phyloP scores from a whole-genome alignment of 2,797 vertebrate species.

The Sebastes matsubarae region DNA sequence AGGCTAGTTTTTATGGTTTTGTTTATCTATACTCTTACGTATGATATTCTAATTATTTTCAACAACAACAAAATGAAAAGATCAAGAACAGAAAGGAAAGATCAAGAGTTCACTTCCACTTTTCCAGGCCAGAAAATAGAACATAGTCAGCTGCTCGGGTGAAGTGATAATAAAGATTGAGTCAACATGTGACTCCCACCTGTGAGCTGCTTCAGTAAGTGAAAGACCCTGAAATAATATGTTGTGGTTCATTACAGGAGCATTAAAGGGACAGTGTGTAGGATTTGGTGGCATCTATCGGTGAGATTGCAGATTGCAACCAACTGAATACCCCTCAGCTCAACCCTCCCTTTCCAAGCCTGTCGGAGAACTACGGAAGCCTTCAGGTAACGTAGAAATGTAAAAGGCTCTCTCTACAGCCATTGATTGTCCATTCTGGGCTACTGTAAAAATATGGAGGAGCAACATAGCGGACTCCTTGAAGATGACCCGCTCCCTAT shows the following conservation, averaged over 20 bases:
- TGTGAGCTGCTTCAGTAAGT: background rate
- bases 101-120: background rate
- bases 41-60: slow-evolving; percentile 17
- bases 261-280: background rate
- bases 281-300: too few species aligned
- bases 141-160: background rate
- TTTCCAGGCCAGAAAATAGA: background rate
- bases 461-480: too few species aligned
- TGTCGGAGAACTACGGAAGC: too few species aligned
- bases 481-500: too few species aligned
- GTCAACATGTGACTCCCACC: background rate
- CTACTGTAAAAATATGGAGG: too few species aligned
- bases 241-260: background rate
- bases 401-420: too few species aligned
- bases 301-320: too few species aligned
- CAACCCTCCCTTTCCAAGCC: too few species aligned
- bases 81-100: slow-evolving; percentile 14
- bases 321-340: too few species aligned
- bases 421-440: too few species aligned
- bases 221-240: background rate
- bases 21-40: background rate
- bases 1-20: background rate
- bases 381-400: too few species aligned
- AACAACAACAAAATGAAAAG: slow-evolving; percentile 21
- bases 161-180: slow-evolving; percentile 3